phyloP scores from a whole-genome alignment of 1,140 invertebrate species.

The Stegodyphus mimosarum region DNA sequence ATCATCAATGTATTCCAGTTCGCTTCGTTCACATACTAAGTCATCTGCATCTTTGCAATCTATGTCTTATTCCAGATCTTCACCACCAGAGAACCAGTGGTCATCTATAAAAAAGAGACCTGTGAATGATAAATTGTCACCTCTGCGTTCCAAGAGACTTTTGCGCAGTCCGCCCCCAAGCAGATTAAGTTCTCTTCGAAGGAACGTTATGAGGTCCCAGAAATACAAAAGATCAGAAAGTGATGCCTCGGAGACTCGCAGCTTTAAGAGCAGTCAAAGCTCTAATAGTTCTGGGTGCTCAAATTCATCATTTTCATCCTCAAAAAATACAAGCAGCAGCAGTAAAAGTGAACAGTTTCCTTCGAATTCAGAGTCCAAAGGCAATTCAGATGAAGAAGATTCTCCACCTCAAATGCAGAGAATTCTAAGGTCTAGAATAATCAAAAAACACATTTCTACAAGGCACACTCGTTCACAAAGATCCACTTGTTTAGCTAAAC shows the following conservation, averaged over 20 bases:
- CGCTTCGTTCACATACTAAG: neutral
- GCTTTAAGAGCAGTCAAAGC: neutral
- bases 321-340: neutral
- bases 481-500: slow-evolving; percentile 12
- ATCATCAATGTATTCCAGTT: neutral
- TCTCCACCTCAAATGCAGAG: no score
- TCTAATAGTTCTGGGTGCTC: slow-evolving; percentile 4
- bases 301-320: slow-evolving; percentile 8
- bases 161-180: neutral
- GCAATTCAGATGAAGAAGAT: neutral
- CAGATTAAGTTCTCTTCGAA: neutral
- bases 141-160: neutral
- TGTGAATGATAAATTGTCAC: neutral
- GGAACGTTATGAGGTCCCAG: neutral
- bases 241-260: slow-evolving; percentile 21
- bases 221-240: slow-evolving; percentile 20
- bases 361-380: slow-evolving; percentile 26
- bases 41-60: neutral
- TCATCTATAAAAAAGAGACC: neutral
- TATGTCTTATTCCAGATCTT: neutral
- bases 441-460: no score
- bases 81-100: neutral
- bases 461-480: neutral
- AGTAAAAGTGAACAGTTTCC: neutral
- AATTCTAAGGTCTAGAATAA: no score